Evolutionary conservation across 2,888 invertebrate species (phyloP).

Genomic region (Chaetogeoica ovagalla): DNA sequence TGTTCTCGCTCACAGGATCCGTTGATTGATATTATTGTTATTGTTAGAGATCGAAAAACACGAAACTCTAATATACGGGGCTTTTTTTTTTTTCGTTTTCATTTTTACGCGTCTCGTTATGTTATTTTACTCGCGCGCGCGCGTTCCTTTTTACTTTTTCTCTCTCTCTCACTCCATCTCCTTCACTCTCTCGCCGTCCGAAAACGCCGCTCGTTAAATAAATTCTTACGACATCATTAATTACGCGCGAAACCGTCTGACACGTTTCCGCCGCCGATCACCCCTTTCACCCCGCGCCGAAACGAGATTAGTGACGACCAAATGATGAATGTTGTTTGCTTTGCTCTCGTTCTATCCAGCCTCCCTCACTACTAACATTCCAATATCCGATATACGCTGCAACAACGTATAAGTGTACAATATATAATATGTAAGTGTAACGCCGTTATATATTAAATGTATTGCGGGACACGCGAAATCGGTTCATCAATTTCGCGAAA

Average conservation of each 20-base stretch:
- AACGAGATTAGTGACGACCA: slow-evolving; percentile 47
- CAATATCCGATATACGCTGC: neutral
- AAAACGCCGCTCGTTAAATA: slow-evolving; percentile 41
- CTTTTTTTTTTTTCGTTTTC: neutral
- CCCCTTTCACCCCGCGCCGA: slow-evolving; percentile 18
- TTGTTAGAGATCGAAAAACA: neutral
- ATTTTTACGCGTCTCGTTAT: slow-evolving; percentile 5
- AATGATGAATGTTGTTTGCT: slow-evolving; percentile 47
- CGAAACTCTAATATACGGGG: neutral
- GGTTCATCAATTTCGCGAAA: slow-evolving; percentile 44
- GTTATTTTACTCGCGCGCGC: neutral
- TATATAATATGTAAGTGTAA: too few relatives aligned
- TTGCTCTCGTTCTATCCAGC: slow-evolving; percentile 7
- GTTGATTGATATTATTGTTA: neutral
- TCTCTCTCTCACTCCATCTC: too few relatives aligned
- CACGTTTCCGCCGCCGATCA: slow-evolving; percentile 32
- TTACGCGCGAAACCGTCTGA: slow-evolving; percentile 41
- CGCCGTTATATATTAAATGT: too few relatives aligned
- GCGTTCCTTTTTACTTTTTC: neutral
- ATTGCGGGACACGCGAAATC: neutral
- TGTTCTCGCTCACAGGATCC: neutral
- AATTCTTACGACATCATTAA: slow-evolving; percentile 50
- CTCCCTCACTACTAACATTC: neutral
- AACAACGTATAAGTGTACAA: neutral
- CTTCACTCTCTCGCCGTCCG: neutral